Base-by-base conservation (phyloP, 1,140 invertebrate genomes). In the Magallana gigas region DNA sequence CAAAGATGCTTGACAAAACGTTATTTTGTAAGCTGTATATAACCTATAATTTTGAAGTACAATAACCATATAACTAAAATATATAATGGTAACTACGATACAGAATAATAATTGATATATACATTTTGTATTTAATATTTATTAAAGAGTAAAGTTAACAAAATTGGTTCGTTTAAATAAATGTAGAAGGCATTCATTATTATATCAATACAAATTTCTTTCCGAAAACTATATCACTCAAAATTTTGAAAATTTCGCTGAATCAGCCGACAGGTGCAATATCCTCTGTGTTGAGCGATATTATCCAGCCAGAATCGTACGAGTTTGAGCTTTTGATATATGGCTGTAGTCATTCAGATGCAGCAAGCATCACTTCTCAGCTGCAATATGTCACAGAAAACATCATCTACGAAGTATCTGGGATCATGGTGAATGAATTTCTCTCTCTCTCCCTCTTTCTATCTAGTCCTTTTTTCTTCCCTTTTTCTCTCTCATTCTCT, bases 351-450 rank as follows among this genome's bases (percentile, higher is more conserved):
- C 29, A 18, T 9, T 76, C 68, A 29, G 68, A 76, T 7, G 68
- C 68, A 76, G 36, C 23, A 23, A 8, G 18, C 23, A 76, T 76
- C 36, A 29, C 68, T 76, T 76, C 68, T 12, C 68, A 76, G 36
- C 68, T 76, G 36, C 23, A 76, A 29, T 76, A 76, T 29, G 23
- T 29, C 6, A 29, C 14, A 9, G 68, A 76, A 76, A 76, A 76
- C 68, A 76, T 76, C 23, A 76, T 76, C 23, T 76, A 76, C 36
- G 68, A 76, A 76, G 68, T 76, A 29, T 36, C 68, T 29, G 68
- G 68, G 23, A 76, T 76, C 8, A 76, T 76, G 68, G 68, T 76
- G 18, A 29, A 18, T 76, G 18, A 23, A n/a, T 71, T 18, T 71
- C 64, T 71, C 64, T 71, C 60, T 62, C 60, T 62, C 60, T 62